Percentiles rank a stretch among this genome's conserved stretches.
phyloP scores from a whole-genome alignment of 2,113 vertebrate genomes.

The Apus apus region DNA sequence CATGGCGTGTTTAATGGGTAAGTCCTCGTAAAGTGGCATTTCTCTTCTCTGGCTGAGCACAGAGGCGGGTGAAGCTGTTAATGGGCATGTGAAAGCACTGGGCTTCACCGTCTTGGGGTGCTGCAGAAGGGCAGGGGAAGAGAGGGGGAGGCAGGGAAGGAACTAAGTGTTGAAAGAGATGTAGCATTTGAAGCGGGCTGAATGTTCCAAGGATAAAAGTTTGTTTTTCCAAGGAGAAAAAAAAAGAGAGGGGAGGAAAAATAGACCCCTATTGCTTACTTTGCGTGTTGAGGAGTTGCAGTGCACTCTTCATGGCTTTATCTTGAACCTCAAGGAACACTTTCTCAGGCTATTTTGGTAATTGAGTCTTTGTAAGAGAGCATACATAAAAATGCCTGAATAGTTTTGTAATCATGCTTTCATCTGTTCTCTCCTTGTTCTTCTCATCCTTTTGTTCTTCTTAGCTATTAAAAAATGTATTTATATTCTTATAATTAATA shows the following conservation, averaged over 20 bases:
- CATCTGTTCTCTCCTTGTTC: neutral
- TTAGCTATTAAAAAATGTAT: neutral
- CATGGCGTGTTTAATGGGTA: constrained; percentile 21
- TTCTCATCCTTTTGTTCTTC: neutral
- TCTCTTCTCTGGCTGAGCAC: rapidly evolving
- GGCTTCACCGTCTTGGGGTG: rapidly evolving
- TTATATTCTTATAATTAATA: neutral
- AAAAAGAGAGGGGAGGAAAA: neutral
- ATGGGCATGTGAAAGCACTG: rapidly evolving
- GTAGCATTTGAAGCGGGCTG: neutral
- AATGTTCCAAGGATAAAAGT: rapidly evolving
- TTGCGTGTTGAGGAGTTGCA: neutral
- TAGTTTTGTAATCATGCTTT: neutral
- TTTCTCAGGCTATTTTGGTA: neutral
- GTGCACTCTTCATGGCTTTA: neutral
- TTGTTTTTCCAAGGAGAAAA: neutral
- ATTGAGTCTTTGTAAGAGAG: neutral
- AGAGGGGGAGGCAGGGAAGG: neutral
- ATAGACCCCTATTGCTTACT: neutral
- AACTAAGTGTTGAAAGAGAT: neutral
- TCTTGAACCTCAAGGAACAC: neutral
- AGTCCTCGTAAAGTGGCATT: rapidly evolving
- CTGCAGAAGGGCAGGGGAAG: neutral
- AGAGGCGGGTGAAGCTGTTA: rapidly evolving
- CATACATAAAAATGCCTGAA: neutral